phyloP scores from a whole-genome alignment of 2,113 vertebrate genomes.

The Lontra canadensis region DNA sequence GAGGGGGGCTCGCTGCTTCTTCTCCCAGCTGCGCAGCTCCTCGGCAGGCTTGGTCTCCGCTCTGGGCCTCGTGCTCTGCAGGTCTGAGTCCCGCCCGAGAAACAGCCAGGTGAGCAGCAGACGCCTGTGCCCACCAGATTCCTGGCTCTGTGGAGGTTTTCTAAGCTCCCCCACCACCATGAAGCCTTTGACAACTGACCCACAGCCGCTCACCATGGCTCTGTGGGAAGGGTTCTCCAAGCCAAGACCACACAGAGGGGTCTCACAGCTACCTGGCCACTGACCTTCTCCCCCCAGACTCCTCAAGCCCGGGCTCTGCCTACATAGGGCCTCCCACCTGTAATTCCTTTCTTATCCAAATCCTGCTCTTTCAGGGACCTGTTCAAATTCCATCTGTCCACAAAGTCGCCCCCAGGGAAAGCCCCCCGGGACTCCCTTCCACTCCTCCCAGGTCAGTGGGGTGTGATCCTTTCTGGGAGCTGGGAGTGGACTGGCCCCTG shows the following conservation, averaged over 20 bases:
- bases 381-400: neutral
- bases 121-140: neutral
- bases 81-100: constrained; percentile 83
- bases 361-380: neutral
- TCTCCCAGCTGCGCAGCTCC: constrained; percentile 93
- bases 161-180: neutral
- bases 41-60: constrained; percentile 92
- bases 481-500: neutral
- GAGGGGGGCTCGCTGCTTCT: constrained; percentile 91
- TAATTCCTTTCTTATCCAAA: neutral
- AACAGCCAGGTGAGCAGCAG: neutral
- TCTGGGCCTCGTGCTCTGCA: constrained; percentile 90
- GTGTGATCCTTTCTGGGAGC: neutral
- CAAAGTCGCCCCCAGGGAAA: neutral
- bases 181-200: neutral
- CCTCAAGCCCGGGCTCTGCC: neutral
- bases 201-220: fast-evolving
- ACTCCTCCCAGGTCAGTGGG: neutral
- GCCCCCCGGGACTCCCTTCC: neutral
- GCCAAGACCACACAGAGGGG: neutral
- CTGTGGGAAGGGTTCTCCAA: neutral
- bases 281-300: neutral
- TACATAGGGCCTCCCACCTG: neutral
- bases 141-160: neutral
- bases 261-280: neutral